Evolutionary conservation across 2,888 invertebrate species (phyloP).

Genomic region (Portevinia maculata): DNA sequence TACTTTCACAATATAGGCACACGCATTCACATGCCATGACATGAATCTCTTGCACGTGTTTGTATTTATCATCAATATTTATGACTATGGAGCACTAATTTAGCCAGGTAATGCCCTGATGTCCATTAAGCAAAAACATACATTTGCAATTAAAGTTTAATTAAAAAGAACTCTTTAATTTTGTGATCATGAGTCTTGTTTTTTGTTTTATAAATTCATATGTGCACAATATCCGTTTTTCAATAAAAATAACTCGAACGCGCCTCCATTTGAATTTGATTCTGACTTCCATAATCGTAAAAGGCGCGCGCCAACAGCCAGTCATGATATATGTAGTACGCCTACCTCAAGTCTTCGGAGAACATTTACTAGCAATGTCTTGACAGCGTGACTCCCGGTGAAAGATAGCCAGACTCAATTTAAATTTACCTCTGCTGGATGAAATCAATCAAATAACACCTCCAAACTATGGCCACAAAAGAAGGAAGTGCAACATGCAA

Average conservation of each 20-base stretch:
- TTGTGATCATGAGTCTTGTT: not conserved
- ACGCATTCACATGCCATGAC: no score
- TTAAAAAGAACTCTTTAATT: not conserved
- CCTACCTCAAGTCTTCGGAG: not conserved
- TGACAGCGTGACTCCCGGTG: not conserved
- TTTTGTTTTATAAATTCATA: not conserved
- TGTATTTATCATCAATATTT: no score
- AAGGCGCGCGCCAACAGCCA: not conserved
- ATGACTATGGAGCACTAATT: no score
- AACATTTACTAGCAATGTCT: not conserved
- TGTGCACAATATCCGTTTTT: conserved; percentile 4
- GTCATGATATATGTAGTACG: not conserved
- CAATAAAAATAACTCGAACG: not conserved
- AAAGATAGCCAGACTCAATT: not conserved
- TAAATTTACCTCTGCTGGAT: conserved; percentile 1
- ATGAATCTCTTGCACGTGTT: no score
- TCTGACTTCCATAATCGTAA: not conserved
- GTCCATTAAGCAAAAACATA: not conserved
- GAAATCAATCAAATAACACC: conserved; percentile 15
- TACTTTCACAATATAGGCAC: no score
- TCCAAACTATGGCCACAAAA: not conserved
- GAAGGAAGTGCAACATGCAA: conserved; percentile 1
- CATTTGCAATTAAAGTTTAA: not conserved
- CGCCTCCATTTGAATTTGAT: conserved; percentile 2
- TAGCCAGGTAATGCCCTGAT: no score